Base-by-base conservation (phyloP, 2,888 invertebrate species). In the Blomia tropicalis region DNA sequence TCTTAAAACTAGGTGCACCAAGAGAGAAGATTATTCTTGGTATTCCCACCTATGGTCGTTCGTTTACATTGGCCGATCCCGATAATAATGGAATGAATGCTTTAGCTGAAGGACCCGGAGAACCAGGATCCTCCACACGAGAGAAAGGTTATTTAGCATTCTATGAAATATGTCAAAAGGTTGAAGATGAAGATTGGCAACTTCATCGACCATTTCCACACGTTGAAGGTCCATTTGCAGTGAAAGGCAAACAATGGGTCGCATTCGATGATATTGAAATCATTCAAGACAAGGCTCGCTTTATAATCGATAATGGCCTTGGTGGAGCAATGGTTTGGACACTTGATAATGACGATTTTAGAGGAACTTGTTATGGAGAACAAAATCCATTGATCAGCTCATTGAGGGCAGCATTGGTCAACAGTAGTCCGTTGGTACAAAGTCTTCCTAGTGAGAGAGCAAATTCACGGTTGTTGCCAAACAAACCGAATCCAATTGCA, bases 321-420 rank as follows among this genome's bases (percentile, higher is more conserved):
- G 91, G 91, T 69, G 91, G 91, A 27, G 87, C 87, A 58, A 87
- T 87, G 87, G 87, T 87, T 75, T 88, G 87, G 87, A 86, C 90
- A 0, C 85, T 92, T 69, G 91, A 91, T 75, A 91, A 89, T 72
- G 91, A 92, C 67, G 91, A 92, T 72, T 92, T 91, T 78, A 81
- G 90, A 54, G 91, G 91, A n/a, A 81, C 80, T 36, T 91, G 91
- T 71, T 59, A 85, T 67, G 84, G 81, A 29, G 83, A 84, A 71
- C 84, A 88, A 0, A 91, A 89, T 76, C 91, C 91, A 0, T 77
- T 92, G 56, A 89, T 91, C 67, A 90, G 90, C 73, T 87, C 90
- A 0, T 22, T 69, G 25, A 60, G 68, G 4, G 63, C 65, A 7
- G 62, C 65, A 1, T 47, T 68, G 23, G 53, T 69, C 4, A 66